Conservation (phyloP, 2,888 invertebrate genomes). For the Biston stratarius region DNA sequence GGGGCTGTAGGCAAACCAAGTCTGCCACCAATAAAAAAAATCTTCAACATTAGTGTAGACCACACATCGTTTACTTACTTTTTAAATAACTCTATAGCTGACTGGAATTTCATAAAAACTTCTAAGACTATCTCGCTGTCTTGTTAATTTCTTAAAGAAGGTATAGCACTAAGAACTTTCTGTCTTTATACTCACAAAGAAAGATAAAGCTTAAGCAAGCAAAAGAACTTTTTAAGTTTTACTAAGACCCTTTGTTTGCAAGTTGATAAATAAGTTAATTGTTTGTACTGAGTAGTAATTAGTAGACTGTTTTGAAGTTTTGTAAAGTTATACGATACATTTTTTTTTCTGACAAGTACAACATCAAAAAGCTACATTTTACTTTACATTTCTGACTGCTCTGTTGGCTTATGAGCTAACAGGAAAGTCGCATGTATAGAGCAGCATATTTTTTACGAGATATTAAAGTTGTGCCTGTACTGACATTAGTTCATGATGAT, state of each 20-base stretch:
- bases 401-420: too few species aligned
- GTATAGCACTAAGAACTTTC: slow-evolving; percentile 30
- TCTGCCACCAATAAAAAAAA: too few species aligned
- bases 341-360: neutral
- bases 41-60: too few species aligned
- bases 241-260: slow-evolving; percentile 53
- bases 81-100: neutral
- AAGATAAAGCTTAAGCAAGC: slow-evolving; percentile 60
- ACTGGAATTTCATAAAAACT: slow-evolving; percentile 18
- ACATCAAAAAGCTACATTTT: neutral
- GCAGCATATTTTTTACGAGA: too few species aligned
- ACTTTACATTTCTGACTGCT: too few species aligned
- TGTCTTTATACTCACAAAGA: slow-evolving; percentile 53
- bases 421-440: too few species aligned
- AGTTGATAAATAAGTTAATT: slow-evolving; percentile 58
- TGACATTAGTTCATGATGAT: too few species aligned
- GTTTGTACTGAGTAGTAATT: slow-evolving; percentile 37
- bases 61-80: neutral
- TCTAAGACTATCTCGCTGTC: slow-evolving; percentile 41
- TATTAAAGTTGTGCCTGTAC: too few species aligned
- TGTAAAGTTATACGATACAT: slow-evolving; percentile 5
- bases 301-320: slow-evolving; percentile 36
- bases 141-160: slow-evolving; percentile 52
- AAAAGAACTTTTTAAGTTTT: slow-evolving; percentile 60
- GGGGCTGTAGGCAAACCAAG: too few species aligned